These are phyloP conservation scores for Volucella zonaria DNA, from an alignment of 2,888 invertebrate genomes.

Conservation along the genomic window DNA sequence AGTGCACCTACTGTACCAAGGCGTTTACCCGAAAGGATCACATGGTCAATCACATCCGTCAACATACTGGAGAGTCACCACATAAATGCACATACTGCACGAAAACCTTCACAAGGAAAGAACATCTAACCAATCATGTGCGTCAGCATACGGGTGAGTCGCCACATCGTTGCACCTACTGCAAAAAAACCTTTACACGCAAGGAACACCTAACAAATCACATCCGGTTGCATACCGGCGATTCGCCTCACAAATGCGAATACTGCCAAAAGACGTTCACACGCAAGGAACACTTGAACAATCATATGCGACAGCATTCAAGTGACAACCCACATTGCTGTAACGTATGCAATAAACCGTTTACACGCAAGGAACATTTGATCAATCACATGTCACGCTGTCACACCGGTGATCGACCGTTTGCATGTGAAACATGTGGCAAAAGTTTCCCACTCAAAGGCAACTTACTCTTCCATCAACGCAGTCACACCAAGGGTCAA, in stretches of 20 bases:
- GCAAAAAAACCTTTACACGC: conserved; percentile 87
- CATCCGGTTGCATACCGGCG: conserved; percentile 90
- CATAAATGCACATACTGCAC: conserved; percentile 94
- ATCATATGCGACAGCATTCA: conserved; percentile 93
- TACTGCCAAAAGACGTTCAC: conserved; percentile 94
- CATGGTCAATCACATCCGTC: conserved; percentile 88
- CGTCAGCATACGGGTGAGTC: conserved; percentile 92
- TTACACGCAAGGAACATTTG: conserved; percentile 93
- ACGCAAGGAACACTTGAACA: conserved; percentile 92
- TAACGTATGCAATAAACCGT: conserved; percentile 92
- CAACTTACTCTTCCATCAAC: conserved; percentile 92
- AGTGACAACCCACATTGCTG: conserved; percentile 94
- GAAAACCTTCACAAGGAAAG: conserved; percentile 90
- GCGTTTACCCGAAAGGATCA: conserved; percentile 93
- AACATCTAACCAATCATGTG: conserved; percentile 93
- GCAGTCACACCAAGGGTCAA: conserved; percentile 91
- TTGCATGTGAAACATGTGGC: conserved; percentile 92
- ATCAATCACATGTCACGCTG: conserved; percentile 90
- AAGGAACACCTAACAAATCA: conserved; percentile 95
- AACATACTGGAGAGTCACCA: conserved; percentile 92
- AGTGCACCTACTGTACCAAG: conserved; percentile 93
- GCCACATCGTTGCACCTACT: conserved; percentile 84
- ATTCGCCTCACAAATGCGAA: conserved; percentile 92
- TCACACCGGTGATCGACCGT: conserved; percentile 91
- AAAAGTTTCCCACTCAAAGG: conserved; percentile 93